phyloP scores from a whole-genome alignment of 2,888 invertebrate species.

The Pecten maximus region DNA sequence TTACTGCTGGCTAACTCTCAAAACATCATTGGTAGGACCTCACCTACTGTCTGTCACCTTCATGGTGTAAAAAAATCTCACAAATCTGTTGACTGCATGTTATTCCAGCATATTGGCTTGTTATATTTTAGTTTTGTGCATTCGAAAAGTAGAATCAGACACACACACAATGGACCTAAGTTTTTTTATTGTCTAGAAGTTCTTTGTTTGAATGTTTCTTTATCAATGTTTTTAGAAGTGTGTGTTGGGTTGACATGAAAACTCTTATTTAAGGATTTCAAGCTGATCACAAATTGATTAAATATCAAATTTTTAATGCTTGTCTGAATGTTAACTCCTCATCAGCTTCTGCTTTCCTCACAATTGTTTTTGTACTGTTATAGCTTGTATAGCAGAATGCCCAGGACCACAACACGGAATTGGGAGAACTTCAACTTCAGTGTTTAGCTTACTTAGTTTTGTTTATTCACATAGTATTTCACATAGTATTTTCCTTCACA shows the following conservation, averaged over 20 bases:
- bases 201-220: neutral
- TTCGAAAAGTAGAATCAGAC: neutral
- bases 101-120: neutral
- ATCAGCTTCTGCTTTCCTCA: too few relatives aligned
- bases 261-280: too few relatives aligned
- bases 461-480: too few relatives aligned
- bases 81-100: neutral
- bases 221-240: neutral
- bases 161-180: neutral
- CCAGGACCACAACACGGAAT: too few relatives aligned
- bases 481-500: too few relatives aligned
- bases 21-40: neutral
- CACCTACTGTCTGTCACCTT: neutral
- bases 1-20: conserved; percentile 1
- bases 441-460: too few relatives aligned
- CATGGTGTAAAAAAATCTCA: neutral
- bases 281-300: too few relatives aligned
- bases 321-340: too few relatives aligned
- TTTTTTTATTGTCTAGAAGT: neutral
- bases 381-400: too few relatives aligned
- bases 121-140: neutral
- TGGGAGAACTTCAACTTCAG: too few relatives aligned
- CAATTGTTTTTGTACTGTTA: too few relatives aligned
- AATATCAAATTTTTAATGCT: too few relatives aligned
- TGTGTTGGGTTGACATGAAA: neutral